Base-by-base conservation (phyloP, 1,140 invertebrate species). In the Hesperophylax magnus region DNA sequence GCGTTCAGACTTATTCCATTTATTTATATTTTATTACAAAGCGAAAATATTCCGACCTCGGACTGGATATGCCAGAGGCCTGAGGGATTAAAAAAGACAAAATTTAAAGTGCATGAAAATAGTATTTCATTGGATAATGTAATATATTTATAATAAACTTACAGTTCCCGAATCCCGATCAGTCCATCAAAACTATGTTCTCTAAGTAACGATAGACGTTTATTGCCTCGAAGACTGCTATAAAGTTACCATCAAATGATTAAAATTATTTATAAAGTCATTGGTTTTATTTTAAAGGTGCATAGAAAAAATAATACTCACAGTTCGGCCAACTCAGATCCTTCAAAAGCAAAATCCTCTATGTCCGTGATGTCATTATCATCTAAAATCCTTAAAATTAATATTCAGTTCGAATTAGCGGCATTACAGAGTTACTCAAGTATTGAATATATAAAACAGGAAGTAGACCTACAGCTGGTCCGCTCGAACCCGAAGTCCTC, bases 281-380 rank as follows among this genome's bases (percentile, higher is more conserved):
- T 31, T 75, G 24, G 53, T 72, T 72, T 52, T 47, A 17, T 8
- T 53, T n/a, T n/a, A 14, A 72, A n/a, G 11, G 9, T 20, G 4
- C n/a, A 7, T 9, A 17, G 22, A n/a, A 47, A 75, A 24, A 56
- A 56, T 75, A 31, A 60, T 53, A 92, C 93, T 93, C 88, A 94
- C 93, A 94, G 86, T 86, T 91, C 92, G 6, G 89, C 91, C 65
- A 94, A 93, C 87, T 92, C 88, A 1, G 93, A 93, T 77, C 92
- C 93, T 83, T 90, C 90, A 85, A 95, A 94, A 3, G 94, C 93
- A 22, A 88, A 89, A 81, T 91, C 88, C 84, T 93, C 91, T 18
- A 95, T 90, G 58, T 86, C 88, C 77, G 87, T 87, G 74, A 95
- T 92, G 18, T 91, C 85, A 86, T 95, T 95, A 85, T 93, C 92